Base-by-base conservation (phyloP, 1,140 invertebrate species). In the Sinonovacula constricta region DNA sequence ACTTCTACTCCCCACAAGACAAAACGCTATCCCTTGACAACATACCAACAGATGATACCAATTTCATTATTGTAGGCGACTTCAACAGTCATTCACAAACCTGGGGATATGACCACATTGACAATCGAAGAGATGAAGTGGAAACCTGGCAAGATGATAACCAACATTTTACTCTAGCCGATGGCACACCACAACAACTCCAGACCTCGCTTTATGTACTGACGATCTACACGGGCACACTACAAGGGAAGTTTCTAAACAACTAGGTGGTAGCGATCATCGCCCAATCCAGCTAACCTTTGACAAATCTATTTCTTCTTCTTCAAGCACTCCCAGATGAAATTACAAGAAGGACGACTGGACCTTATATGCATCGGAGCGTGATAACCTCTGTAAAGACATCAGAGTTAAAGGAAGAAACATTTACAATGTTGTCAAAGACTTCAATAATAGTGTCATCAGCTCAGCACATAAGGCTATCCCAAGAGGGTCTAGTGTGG, bases 331-430 rank as follows among this genome's bases (percentile, higher is more conserved):
- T 30, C 56, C 62, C 4, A 65, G 71, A 49, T 65, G 60, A 33
- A 75, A 65, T 34, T 75, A 75, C 33, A 75, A 75, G 49, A 75
- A 77, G 30, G 80, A 53, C 34, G 65, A 72, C n/a, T 81, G 74
- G 74, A 31, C 12, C 31, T 26, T 54, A 12, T 77, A 34, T n/a
- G n/a, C n/a, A n/a, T n/a, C n/a, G n/a, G n/a, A n/a, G n/a, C n/a
- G n/a, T n/a, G n/a, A n/a, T n/a, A n/a, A n/a, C n/a, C n/a, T n/a
- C n/a, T n/a, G n/a, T n/a, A n/a, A n/a, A n/a, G n/a, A n/a, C n/a
- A n/a, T n/a, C n/a, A n/a, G n/a, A n/a, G n/a, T n/a, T n/a, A n/a
- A n/a, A n/a, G n/a, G n/a, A n/a, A n/a, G n/a, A n/a, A n/a, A n/a
- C n/a, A n/a, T n/a, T n/a, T n/a, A n/a, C n/a, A n/a, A n/a, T n/a